Percentiles rank a stretch among this genome's conserved stretches.
Evolutionary conservation across 2,888 invertebrate genomes (phyloP).

Genomic region (Pseudeuparius sepicola): DNA sequence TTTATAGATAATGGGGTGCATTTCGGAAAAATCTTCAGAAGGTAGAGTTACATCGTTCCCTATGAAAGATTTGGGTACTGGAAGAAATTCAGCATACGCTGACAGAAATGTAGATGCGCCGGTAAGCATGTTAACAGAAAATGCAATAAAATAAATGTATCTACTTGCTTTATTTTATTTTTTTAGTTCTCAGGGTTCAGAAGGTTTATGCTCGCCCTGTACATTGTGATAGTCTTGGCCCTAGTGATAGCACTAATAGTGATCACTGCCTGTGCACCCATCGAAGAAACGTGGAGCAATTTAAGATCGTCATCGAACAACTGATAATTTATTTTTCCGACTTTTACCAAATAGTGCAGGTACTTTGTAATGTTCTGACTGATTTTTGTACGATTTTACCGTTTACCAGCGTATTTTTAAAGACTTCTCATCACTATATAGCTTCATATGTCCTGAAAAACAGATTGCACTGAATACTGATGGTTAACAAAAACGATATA

Average conservation of each 20-base stretch:
- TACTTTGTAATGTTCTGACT: too few species aligned
- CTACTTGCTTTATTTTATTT: constrained; percentile 25
- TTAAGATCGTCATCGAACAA: too few species aligned
- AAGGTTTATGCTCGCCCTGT: constrained; percentile 67
- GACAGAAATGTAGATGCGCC: constrained; percentile 70
- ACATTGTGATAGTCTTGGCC: constrained; percentile 58
- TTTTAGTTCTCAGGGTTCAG: constrained; percentile 69
- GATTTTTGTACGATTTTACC: too few species aligned
- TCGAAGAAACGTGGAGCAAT: constrained; percentile 50
- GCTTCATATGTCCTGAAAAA: too few species aligned
- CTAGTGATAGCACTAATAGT: constrained; percentile 66
- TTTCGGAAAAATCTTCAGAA: constrained; percentile 61
- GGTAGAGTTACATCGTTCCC: constrained; percentile 73
- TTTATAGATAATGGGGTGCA: constrained; percentile 64
- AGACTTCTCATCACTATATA: too few species aligned
- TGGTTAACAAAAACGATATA: too few species aligned
- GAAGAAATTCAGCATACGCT: constrained; percentile 49
- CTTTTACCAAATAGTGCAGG: too few species aligned
- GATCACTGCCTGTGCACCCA: constrained; percentile 65
- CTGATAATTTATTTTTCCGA: too few species aligned
- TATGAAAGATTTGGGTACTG: constrained; percentile 70
- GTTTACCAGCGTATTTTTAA: too few species aligned
- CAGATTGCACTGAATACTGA: too few species aligned
- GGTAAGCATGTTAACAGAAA: too few species aligned
- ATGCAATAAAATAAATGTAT: constrained; percentile 3